These are phyloP conservation scores for Thamnophis elegans DNA, from an alignment of 2,797 vertebrate genomes.

Conservation along the genomic window DNA sequence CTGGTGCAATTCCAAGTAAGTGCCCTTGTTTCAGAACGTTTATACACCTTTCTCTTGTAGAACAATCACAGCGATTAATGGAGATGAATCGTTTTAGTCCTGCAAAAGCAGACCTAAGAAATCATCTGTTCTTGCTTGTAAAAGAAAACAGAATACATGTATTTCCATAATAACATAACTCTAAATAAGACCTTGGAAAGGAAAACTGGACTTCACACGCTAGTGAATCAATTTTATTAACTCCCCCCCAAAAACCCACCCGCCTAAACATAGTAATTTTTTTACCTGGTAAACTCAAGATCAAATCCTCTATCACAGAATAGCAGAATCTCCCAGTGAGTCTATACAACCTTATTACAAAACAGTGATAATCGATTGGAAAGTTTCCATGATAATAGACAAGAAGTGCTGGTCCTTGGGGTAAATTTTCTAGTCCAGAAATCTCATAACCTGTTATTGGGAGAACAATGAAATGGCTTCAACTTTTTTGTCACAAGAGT, in stretches of 20 bases:
- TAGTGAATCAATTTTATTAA: neutral
- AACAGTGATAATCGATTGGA: neutral
- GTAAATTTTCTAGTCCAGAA: neutral
- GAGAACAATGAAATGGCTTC: neutral
- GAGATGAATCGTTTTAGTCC: neutral
- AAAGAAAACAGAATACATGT: neutral
- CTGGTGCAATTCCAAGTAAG: neutral
- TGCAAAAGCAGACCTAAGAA: neutral
- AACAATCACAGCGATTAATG: fast-evolving
- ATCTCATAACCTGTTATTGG: slow-evolving; percentile 7
- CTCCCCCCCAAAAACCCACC: neutral
- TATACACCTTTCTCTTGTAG: neutral
- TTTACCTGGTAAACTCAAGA: neutral
- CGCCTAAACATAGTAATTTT: neutral
- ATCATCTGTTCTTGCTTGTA: neutral
- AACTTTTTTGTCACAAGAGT: neutral
- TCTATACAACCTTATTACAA: neutral
- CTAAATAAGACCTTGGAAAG: neutral
- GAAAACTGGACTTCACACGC: no score
- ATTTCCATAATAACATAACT: neutral
- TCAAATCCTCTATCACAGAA: neutral
- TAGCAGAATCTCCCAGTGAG: neutral
- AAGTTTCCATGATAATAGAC: neutral
- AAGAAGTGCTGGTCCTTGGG: neutral
- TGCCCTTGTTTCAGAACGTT: neutral